Evolutionary conservation across 2,888 invertebrate species (phyloP), one percentile per base, ranked within the genome.

Genomic region (Ditula angustiorana): DNA sequence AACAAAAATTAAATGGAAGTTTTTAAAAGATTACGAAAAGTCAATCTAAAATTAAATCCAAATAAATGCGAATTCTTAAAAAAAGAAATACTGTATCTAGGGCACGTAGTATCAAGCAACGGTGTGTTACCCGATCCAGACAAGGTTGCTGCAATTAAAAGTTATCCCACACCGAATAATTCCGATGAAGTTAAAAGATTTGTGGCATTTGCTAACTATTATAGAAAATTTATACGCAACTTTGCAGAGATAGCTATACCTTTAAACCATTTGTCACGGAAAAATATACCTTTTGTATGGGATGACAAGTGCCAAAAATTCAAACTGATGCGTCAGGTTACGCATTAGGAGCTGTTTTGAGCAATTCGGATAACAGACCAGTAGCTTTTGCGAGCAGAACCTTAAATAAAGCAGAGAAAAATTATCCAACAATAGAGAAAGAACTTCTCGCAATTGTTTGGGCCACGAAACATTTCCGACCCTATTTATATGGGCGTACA

Each of bases 161-260:
- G 30, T 30, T 47, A 58, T 19, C 58, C 47, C 16, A 33, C 4
- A 2, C 46, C 47, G n/a, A 24, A 5, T n/a, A 46, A 11, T 58
- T 13, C n/a, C n/a, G 58, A 58, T 5, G 47, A 58, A 19, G 44
- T 26, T 30, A 52, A 44, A 10, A 7, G 35, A 23, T 50, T 37
- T 26, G 26, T 26, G 3, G 50, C 52, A 21, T 61, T 21, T 16
- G 13, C 28, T 46, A n/a, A n/a, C n/a, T n/a, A n/a, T n/a, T n/a
- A 61, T 33, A 41, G 62, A 49, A 62, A 63, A 63, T 57, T 50
- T 26, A 50, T 57, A 35, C 58, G 28, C n/a, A 63, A 57, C 23
- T 57, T 57, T 50, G 56, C 57, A 16, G 16, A 37, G n/a, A 59
- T 37, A 49, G 41, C 53, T 37, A 19, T 23, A 28, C 30, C 30